A percentile compares a stretch with the other conserved stretches of the same genome.
Evolutionary conservation across 2,113 vertebrate species (phyloP).

Genomic region (Pelecanus crispus): DNA sequence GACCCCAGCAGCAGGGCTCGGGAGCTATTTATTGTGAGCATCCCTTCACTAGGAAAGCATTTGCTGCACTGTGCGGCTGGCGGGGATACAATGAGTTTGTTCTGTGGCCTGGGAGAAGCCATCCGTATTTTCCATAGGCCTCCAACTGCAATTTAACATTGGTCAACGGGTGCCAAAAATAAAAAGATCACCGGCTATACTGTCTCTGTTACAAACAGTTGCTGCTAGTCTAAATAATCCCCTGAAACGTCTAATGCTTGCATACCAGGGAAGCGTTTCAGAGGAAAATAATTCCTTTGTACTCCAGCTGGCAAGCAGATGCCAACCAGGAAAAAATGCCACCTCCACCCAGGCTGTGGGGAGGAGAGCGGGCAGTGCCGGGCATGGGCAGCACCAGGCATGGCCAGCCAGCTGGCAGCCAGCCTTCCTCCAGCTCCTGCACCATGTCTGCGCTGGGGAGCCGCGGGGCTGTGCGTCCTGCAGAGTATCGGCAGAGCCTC

Average conservation of each 20-base stretch:
- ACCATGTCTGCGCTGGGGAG: accelerated
- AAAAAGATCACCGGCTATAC: conserved; percentile 42
- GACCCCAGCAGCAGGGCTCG: accelerated
- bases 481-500: background rate
- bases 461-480: accelerated
- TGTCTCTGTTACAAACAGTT: conserved; percentile 54
- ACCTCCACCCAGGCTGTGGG: background rate
- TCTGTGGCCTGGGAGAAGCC: background rate
- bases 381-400: background rate
- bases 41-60: conserved; percentile 55
- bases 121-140: conserved; percentile 39
- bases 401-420: background rate
- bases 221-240: conserved; percentile 52
- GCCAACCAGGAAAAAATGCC: conserved; percentile 6
- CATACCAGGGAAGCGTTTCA: conserved; percentile 24
- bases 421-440: background rate
- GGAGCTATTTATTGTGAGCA: conserved; percentile 42
- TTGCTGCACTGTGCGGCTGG: background rate
- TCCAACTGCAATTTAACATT: conserved; percentile 15
- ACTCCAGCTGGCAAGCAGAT: conserved; percentile 35
- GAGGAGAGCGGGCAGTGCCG: background rate
- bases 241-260: conserved; percentile 4
- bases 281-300: conserved; percentile 54
- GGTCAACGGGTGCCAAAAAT: conserved; percentile 39
- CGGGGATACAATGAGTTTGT: conserved; percentile 31